Conservation (phyloP, 2,888 invertebrate species). For the Dryobotodes eremita region DNA sequence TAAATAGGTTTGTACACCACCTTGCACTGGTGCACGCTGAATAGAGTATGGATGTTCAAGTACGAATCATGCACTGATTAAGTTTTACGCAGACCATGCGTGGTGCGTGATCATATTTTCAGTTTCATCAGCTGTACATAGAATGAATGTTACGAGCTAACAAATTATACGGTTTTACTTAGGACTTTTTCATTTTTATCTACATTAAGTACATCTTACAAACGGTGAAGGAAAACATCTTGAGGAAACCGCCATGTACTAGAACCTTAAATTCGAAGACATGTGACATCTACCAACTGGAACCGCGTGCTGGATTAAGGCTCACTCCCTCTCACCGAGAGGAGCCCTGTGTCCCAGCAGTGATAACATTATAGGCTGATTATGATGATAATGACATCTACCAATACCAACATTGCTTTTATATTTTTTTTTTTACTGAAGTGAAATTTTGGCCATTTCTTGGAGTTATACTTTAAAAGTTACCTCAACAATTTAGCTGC, state of each 20-base stretch:
- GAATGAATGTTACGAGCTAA: background rate
- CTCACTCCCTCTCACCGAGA: too few species aligned
- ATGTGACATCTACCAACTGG: too few species aligned
- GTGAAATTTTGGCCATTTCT: background rate
- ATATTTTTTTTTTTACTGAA: background rate
- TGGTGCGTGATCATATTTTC: background rate
- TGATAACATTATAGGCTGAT: too few species aligned
- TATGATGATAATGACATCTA: too few species aligned
- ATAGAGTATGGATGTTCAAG: background rate
- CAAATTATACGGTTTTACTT: background rate
- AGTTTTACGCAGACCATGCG: background rate
- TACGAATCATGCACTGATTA: conserved; percentile 11
- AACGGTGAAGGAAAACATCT: too few species aligned
- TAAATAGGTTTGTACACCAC: conserved; percentile 62
- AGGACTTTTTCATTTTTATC: background rate
- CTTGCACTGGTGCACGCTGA: conserved; percentile 18
- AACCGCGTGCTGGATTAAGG: too few species aligned
- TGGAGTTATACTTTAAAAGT: background rate
- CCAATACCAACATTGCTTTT: too few species aligned
- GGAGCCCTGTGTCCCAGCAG: too few species aligned
- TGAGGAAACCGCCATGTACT: too few species aligned
- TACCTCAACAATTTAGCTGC: background rate
- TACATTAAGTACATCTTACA: background rate
- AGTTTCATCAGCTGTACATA: background rate
- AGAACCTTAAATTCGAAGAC: too few species aligned